phyloP scores from a whole-genome alignment of 2,888 invertebrate species.

The Argyresthia goedartella region DNA sequence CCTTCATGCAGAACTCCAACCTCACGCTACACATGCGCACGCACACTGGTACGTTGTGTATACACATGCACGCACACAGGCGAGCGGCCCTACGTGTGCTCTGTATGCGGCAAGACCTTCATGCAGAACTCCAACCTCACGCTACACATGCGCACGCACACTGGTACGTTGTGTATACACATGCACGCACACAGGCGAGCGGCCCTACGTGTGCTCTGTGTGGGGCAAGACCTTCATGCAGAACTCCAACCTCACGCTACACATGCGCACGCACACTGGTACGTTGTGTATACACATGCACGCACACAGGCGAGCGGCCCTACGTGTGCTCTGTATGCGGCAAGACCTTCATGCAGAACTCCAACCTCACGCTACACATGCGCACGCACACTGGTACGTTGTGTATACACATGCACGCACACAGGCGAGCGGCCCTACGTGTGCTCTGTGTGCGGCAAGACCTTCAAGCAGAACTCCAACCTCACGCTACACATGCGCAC shows the following conservation, averaged over 20 bases:
- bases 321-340: slow-evolving; percentile 70
- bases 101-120: slow-evolving; percentile 69
- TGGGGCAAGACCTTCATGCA: slow-evolving; percentile 74
- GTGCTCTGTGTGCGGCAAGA: slow-evolving; percentile 65
- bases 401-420: neutral
- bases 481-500: slow-evolving; percentile 56
- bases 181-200: neutral
- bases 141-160: slow-evolving; percentile 46
- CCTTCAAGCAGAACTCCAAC: slow-evolving; percentile 73
- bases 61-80: slow-evolving; percentile 74
- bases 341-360: slow-evolving; percentile 72
- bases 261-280: slow-evolving; percentile 74
- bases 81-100: slow-evolving; percentile 71
- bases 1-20: slow-evolving; percentile 73
- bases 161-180: slow-evolving; percentile 7
- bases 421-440: neutral
- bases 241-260: slow-evolving; percentile 53
- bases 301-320: slow-evolving; percentile 74
- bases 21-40: slow-evolving; percentile 16
- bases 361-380: slow-evolving; percentile 63
- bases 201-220: slow-evolving; percentile 19
- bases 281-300: slow-evolving; percentile 70
- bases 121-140: slow-evolving; percentile 72
- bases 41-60: slow-evolving; percentile 24
- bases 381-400: slow-evolving; percentile 24